Evolutionary conservation across 2,113 vertebrate genomes (phyloP), one percentile per base, ranked within the genome.

Genomic region (Corydoras sp.): DNA sequence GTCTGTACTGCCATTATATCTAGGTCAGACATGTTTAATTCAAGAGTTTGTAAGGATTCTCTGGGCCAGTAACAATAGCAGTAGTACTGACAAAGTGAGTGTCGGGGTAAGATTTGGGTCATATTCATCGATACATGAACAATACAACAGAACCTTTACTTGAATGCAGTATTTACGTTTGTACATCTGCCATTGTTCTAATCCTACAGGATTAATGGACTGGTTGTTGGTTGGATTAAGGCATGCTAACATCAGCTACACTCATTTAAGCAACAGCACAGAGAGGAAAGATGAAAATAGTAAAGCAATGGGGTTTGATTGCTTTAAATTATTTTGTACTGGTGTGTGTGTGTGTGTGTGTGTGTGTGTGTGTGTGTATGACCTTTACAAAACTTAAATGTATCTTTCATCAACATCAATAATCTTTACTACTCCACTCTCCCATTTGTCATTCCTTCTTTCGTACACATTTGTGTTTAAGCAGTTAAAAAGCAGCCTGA

Each of bases 401-500:
- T 66, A 74, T 60, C 53, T 43, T 71, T 56, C 58, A 56, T 66
- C 74, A 65, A 68, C 64, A 70, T 24, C 2, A 56, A 24, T 74
- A 71, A 66, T 65, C 58, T 72, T 65, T 69, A 30, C 35, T 61
- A 53, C 30, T 54, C 60, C 53, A 14, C 50, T 51, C 8, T 10
- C 15, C 55, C 55, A 18, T 64, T 48, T 49, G 8, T 10, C 59
- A 24, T 35, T 31, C 31, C 55, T 43, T 70, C 31, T 18, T 60
- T 49, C 53, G 65, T 61, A 49, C 29, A 71, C 69, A 54, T 49
- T 80, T 75, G 76, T 78, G 49, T 68, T 62, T 71, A 80, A 80
- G 76, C 83, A 85, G 83, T 82, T 66, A 58, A 72, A 72, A 29
- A 73, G 64, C 76, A 77, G 74, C 65, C 82, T 75, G 71, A 75